These are phyloP conservation scores for Lathamus discolor DNA, from an alignment of 2,113 vertebrate species.

Conservation along the genomic window DNA sequence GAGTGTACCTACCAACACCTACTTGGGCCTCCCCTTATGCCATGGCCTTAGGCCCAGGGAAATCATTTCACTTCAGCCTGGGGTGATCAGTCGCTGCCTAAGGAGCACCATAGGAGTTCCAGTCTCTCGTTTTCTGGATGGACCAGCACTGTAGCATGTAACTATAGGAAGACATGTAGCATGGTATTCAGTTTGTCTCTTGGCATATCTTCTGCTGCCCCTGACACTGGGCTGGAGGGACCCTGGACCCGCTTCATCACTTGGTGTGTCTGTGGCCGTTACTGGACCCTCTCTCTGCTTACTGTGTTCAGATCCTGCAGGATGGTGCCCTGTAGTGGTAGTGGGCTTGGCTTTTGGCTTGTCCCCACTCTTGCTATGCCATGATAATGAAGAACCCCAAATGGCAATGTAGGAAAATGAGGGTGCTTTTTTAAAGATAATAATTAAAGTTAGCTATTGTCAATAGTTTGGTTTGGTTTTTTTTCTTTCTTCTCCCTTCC, in stretches of 20 bases:
- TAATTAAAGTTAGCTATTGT: background rate
- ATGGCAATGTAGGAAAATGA: background rate
- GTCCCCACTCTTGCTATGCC: background rate
- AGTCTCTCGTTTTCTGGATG: background rate
- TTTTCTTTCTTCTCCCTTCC: background rate
- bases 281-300: background rate
- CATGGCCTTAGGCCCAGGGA: background rate
- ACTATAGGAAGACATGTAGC: background rate
- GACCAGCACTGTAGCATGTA: background rate
- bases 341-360: background rate
- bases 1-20: background rate
- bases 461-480: background rate
- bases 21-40: fast-evolving
- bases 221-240: background rate
- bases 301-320: background rate
- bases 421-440: background rate
- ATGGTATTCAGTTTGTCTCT: background rate
- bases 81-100: no score
- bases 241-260: no score
- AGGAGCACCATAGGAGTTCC: background rate
- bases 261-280: background rate
- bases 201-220: background rate
- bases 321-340: no score
- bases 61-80: background rate
- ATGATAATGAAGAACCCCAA: background rate